A percentile compares a stretch with the other conserved stretches of the same genome.
phyloP scores from a whole-genome alignment of 2,113 vertebrate genomes.

The Apteryx mantelli region DNA sequence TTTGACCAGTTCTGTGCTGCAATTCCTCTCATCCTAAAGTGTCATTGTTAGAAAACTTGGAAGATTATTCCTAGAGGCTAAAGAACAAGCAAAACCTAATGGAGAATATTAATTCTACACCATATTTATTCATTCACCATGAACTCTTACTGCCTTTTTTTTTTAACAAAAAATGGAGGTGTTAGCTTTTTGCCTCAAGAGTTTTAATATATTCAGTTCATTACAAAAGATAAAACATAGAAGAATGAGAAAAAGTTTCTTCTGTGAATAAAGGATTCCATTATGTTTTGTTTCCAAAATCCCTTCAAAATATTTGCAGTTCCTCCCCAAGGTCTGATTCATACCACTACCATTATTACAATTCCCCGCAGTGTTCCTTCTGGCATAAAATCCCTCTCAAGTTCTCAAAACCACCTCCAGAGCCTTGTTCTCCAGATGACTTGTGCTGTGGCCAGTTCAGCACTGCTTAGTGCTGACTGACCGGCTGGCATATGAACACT shows the following conservation, averaged over 20 bases:
- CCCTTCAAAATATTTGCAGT: neutral
- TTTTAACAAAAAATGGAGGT: neutral
- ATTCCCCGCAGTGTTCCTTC: neutral
- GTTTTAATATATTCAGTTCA: neutral
- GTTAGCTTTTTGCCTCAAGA: neutral
- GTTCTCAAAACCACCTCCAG: neutral
- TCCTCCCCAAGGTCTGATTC: neutral
- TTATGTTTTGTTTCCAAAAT: neutral
- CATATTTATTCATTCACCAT: neutral
- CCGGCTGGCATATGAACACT: fast-evolving
- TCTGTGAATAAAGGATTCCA: neutral
- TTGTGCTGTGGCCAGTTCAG: neutral
- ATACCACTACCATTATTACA: neutral
- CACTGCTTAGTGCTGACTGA: neutral
- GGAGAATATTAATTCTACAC: neutral
- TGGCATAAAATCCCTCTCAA: neutral
- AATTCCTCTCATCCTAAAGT: constrained; percentile 18
- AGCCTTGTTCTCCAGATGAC: neutral
- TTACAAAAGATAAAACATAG: neutral
- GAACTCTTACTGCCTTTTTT: neutral
- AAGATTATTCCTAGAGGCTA: constrained; percentile 14
- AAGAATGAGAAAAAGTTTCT: neutral
- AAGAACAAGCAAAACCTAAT: constrained; percentile 16
- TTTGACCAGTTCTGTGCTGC: constrained; percentile 24
- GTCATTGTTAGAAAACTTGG: constrained; percentile 16